Base-by-base conservation (phyloP, 1,140 invertebrate species). In the Matsumurasca onukii region DNA sequence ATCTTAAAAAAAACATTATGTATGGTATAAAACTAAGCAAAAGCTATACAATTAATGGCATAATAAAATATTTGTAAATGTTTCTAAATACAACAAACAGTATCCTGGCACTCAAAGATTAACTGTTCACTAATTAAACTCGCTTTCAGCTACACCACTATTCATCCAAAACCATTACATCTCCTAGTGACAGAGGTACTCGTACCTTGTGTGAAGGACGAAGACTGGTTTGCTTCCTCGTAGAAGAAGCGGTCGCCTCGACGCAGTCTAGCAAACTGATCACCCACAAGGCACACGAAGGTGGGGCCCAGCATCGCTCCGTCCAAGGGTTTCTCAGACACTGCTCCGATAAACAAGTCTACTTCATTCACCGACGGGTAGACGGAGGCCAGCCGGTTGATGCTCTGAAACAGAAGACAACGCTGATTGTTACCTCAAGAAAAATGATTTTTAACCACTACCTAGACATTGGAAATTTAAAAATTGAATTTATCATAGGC, bases 331-430 rank as follows among this genome's bases (percentile, higher is more conserved):
- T 71, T 76, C 74, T 90, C 88, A 1, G 86, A 77, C 12, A 87
- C 77, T 2, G 80, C 85, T 13, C 83, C 86, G n/a, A 85, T 79
- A 72, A 86, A 87, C 5, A 90, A 75, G 75, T 90, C 89, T 5
- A 89, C 82, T 70, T 90, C 89, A 62, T 88, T 81, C 0, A 88
- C 83, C 65, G 78, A 73, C 17, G 71, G 55, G 73, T 86, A 87
- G 3, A 85, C 51, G 2, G 62, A 65, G 30, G 73, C 70, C 29
- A 83, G 69, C 61, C 69, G 71, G 15, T 77, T 78, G 34, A 86
- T 78, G 34, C 75, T 78, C 80, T 82, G 72, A 67, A 71, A 70
- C 75, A 73, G 69, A 45, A 17, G 9, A 45, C 9, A 45, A 12
- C 34, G n/a, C n/a, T n/a, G n/a, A n/a, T n/a, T n/a, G n/a, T n/a